phyloP scores from a whole-genome alignment of 2,113 vertebrate genomes.

The cattle (Bos taurus) region DNA sequence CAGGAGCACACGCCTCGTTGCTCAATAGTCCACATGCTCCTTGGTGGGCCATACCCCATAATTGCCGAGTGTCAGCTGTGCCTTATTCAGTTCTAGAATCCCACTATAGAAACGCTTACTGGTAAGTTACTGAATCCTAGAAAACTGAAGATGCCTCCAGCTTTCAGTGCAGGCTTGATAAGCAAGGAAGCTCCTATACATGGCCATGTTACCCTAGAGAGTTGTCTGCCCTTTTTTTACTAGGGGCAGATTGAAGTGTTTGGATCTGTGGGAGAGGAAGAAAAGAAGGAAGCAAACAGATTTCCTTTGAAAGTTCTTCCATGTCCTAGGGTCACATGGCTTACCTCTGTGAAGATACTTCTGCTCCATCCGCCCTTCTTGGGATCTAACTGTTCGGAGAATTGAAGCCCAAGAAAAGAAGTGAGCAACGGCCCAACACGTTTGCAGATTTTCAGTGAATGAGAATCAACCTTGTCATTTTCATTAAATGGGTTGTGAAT shows the following conservation, averaged over 20 bases:
- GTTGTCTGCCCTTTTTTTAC: neutral
- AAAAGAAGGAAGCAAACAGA: neutral
- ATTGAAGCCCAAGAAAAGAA: neutral
- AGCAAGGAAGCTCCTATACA: neutral
- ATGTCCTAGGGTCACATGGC: neutral
- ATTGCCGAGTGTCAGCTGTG: neutral
- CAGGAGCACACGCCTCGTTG: neutral
- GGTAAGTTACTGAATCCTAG: neutral
- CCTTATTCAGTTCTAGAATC: neutral
- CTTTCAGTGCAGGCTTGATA: neutral
- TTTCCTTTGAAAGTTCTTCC: neutral
- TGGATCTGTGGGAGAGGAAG: neutral
- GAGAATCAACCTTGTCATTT: neutral
- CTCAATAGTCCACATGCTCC: neutral
- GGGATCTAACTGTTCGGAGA: neutral
- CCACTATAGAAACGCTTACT: neutral
- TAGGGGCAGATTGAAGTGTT: neutral
- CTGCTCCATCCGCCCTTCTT: accelerated
- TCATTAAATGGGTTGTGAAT: neutral
- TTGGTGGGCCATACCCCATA: neutral
- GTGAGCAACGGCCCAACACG: neutral
- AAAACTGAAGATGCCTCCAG: neutral
- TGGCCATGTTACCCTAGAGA: neutral
- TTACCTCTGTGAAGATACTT: neutral
- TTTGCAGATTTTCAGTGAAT: neutral